Evolutionary conservation across 2,113 vertebrate genomes (phyloP), one percentile per base, ranked within the genome.

Genomic region (Microtus richardsoni): DNA sequence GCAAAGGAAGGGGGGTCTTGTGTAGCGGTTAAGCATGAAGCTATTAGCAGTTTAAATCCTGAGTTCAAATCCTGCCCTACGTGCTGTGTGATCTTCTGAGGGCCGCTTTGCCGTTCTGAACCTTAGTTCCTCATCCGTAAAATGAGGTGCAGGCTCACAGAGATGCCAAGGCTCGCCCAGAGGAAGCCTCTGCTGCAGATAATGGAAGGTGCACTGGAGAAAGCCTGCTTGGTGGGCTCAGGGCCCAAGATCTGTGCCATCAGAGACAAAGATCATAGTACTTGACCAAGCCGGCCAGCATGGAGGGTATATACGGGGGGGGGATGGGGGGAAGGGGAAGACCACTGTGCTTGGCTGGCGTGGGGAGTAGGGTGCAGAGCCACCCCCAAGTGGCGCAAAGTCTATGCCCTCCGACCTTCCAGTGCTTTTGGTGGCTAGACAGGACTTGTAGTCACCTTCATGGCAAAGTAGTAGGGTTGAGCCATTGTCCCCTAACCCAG

Each of bases 401-500:
- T 84, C 84, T 95, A 24, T 70, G 41, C 49, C 52, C 92, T 91
- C 33, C 75, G 39, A 75, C 77, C 92, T 95, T 90, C 68, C 78
- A 70, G 83, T 94, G 79, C 70, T 93, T 91, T 91, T 85, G 78
- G 83, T 91, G 89, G 54, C 78, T 5, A 10, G 85, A 96, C 93
- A 96, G 84, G 33, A n/a, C 36, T 6, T 3, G 4, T 2, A 5
- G 9, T 44, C 77, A 88, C 33, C 58, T 91, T 82, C 58, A 64
- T 47, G 41, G 36, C 24, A 44, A 39, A 3, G 28, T 39, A 60
- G 84, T 60, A 82, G 92, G 41, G 93, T 68, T 33, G 36, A 79
- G 70, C 89, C 16, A 39, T 64, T 47, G 26, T 83, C 2, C 71
- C 79, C 94, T 58, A 13, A 44, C 60, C 68, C 62, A 28, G 71